Base-by-base conservation (phyloP, 2,888 invertebrate genomes). In the Sarcophaga rosellei region DNA sequence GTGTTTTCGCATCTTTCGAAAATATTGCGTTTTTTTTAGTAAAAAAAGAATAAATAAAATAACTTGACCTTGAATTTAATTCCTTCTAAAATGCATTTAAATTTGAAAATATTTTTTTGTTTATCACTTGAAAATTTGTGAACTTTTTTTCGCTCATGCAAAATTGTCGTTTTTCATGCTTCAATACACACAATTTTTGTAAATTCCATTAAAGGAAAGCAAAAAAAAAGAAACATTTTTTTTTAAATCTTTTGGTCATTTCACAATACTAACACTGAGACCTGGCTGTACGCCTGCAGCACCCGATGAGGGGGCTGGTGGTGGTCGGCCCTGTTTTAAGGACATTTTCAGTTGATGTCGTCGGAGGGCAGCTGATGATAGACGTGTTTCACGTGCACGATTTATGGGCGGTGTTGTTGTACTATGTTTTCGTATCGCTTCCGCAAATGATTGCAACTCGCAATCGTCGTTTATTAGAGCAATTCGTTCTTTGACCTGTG, bases 321-420 rank as follows among this genome's bases (percentile, higher is more conserved):
- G 91, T 76, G 91, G 91, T 63, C 91, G 91, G n/a, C 91, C 91
- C 45, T 81, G 89, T 66, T 91, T 91, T n/a, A 92, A 87, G 65
- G 92, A 91, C 92, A 92, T 92, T 88, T 90, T 92, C 80, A 91
- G 78, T 69, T 89, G 88, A 17, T 91, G 90, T 3, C 91, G 89
- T 80, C 86, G 88, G 11, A 90, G 86, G 47, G 90, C 91, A 3
- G 89, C 90, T 45, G 90, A 89, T 17, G 91, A 90, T 4, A 91
- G 84, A 74, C 90, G 90, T 70, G 88, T 88, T 73, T 86, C 87
- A 23, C 82, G 85, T 35, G 81, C 74, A 70, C 81, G 78, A 65
- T 73, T 79, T 59, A 78, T 65, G 8, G 84, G 62, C 23, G 81
- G 8, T 57, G 20, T 59, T 25, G 66, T 53, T 15, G 61, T 82